Evolutionary conservation across 2,888 invertebrate genomes (phyloP).

Genomic region (Drosophila niveifrons): DNA sequence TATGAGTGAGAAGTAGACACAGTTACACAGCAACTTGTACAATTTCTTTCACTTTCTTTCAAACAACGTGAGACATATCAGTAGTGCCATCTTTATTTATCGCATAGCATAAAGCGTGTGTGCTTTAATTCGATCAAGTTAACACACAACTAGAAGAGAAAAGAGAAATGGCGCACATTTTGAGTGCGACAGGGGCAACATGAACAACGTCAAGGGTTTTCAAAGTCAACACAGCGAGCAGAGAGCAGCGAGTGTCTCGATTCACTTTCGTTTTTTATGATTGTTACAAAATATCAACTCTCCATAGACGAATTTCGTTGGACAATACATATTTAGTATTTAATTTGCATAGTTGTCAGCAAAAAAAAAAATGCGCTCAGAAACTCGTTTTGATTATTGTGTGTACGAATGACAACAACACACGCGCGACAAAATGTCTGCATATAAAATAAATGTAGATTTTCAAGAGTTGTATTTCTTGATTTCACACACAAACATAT

Average conservation of each 20-base stretch:
- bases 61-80: conserved; percentile 22
- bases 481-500: conserved; percentile 27
- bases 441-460: conserved; percentile 62
- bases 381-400: conserved; percentile 64
- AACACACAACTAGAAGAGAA: conserved; percentile 69
- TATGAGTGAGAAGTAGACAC: conserved; percentile 14
- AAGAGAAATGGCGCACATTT: conserved; percentile 66
- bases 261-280: conserved; percentile 71
- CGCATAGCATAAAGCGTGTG: conserved; percentile 13
- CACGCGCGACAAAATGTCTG: conserved; percentile 71
- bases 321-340: conserved; percentile 59
- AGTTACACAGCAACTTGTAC: conserved; percentile 38
- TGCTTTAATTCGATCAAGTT: conserved; percentile 73
- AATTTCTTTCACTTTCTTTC: conserved; percentile 73
- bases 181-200: conserved; percentile 61
- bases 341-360: conserved; percentile 76
- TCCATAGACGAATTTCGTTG: conserved; percentile 32
- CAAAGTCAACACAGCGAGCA: conserved; percentile 64
- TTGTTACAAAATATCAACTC: conserved; percentile 73
- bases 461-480: conserved; percentile 63
- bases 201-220: conserved; percentile 51
- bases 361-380: conserved; percentile 44
- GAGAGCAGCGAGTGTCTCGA: background rate
- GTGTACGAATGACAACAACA: conserved; percentile 38
- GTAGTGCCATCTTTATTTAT: conserved; percentile 47